Evolutionary conservation across 1,140 invertebrate genomes (phyloP).

Genomic region (Akabosia matsudoensis): DNA sequence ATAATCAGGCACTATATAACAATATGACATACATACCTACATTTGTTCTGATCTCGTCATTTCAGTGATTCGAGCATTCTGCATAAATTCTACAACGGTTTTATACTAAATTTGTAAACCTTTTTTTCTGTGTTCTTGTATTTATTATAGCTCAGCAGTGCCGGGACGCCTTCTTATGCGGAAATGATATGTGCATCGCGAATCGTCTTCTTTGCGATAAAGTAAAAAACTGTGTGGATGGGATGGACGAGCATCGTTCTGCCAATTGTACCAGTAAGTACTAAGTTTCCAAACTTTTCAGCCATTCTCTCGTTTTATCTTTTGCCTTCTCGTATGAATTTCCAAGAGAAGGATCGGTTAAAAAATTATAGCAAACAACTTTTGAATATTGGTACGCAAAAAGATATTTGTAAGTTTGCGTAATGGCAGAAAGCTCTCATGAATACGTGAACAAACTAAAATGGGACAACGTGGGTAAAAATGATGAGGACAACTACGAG

Average conservation of each 20-base stretch:
- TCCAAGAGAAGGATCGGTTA: neutral
- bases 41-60: no score
- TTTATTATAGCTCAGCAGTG: slow-evolving; percentile 73
- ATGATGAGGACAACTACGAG: neutral
- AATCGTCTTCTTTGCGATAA: slow-evolving; percentile 82
- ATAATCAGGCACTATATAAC: no score
- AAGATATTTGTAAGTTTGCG: neutral
- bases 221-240: slow-evolving; percentile 88
- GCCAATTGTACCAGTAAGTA: slow-evolving; percentile 75
- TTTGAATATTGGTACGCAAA: neutral
- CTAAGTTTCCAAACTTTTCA: neutral
- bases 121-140: slow-evolving; percentile 38
- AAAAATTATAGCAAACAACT: neutral
- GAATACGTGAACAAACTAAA: neutral
- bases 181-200: slow-evolving; percentile 81
- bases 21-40: no score
- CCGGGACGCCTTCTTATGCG: slow-evolving; percentile 76
- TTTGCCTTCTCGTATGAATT: neutral
- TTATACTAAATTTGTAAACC: no score
- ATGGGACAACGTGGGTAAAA: neutral
- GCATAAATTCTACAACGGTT: no score
- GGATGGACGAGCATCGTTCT: slow-evolving; percentile 78
- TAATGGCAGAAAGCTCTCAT: neutral
- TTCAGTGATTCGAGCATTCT: no score
- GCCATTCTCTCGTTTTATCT: neutral